A percentile compares a stretch with the other conserved stretches of the same genome.
Evolutionary conservation across 2,888 invertebrate species (phyloP).

Genomic region (Lycocerus yunnanus): DNA sequence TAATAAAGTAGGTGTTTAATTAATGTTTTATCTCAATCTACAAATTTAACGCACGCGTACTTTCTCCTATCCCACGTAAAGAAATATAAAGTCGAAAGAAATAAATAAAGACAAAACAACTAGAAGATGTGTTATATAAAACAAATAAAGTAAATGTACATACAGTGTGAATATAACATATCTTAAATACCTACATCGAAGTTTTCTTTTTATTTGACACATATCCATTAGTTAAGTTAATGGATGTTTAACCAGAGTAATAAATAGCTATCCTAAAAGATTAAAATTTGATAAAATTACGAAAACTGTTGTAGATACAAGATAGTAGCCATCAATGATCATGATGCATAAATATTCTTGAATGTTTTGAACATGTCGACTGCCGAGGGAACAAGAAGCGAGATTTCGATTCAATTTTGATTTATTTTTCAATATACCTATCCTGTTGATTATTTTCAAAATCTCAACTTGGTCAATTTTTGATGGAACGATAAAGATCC

Average conservation of each 20-base stretch:
- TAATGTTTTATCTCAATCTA: conserved; percentile 30
- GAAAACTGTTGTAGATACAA: conserved; percentile 53
- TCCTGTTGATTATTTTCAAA: neutral
- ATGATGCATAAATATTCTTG: conserved; percentile 40
- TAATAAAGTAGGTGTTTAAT: conserved; percentile 32
- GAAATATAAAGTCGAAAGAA: neutral
- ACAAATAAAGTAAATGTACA: conserved; percentile 33
- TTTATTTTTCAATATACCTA: neutral
- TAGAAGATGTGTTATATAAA: conserved; percentile 28
- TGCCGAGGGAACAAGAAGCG: neutral
- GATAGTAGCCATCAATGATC: conserved; percentile 52
- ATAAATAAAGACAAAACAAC: conserved; percentile 6
- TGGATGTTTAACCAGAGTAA: conserved; percentile 39
- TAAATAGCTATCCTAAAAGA: conserved; percentile 41
- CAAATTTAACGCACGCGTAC: conserved; percentile 19
- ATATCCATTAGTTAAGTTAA: conserved; percentile 43
- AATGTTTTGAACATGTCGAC: conserved; percentile 12
- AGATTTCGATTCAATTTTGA: conserved; percentile 1
- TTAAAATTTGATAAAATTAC: conserved; percentile 50
- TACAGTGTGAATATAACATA: conserved; percentile 42
- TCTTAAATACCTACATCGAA: conserved; percentile 38
- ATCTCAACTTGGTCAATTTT: neutral
- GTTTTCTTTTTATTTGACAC: conserved; percentile 40
- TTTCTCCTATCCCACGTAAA: conserved; percentile 7
- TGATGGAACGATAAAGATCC: neutral